These are phyloP conservation scores for Ennomos erosarius DNA, from an alignment of 2,888 invertebrate species.

Conservation along the genomic window DNA sequence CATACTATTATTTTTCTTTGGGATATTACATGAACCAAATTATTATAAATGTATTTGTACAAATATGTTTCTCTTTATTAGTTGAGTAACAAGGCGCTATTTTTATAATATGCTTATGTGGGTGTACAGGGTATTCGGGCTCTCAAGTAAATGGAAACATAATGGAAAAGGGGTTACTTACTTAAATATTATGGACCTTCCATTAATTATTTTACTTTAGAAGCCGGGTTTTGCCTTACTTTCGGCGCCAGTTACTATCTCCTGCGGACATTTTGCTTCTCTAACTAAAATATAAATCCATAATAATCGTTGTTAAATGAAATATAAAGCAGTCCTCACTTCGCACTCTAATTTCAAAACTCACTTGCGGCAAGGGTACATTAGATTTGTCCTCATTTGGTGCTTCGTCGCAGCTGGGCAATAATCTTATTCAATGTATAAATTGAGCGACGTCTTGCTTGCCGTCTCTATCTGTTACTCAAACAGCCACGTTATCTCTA, in stretches of 20 bases:
- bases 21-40: slow-evolving; percentile 10
- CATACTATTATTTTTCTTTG: slow-evolving; percentile 10
- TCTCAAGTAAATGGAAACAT: too few species aligned
- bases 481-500: slow-evolving; percentile 26
- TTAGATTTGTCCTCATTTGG: slow-evolving; percentile 14
- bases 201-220: too few species aligned
- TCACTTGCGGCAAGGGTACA: slow-evolving; percentile 2
- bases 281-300: too few species aligned
- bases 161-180: too few species aligned
- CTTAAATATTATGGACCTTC: too few species aligned
- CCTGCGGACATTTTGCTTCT: too few species aligned
- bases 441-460: slow-evolving; percentile 17
- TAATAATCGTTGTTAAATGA: too few species aligned
- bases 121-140: not conserved
- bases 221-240: too few species aligned
- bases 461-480: slow-evolving; percentile 23
- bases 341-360: not conserved
- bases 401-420: slow-evolving; percentile 17
- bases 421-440: slow-evolving; percentile 25
- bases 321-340: not conserved
- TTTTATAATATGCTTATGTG: too few species aligned
- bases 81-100: not conserved
- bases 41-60: slow-evolving; percentile 6
- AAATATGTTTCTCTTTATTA: slow-evolving; percentile 1
- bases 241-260: too few species aligned